phyloP scores from a whole-genome alignment of 2,113 vertebrate species.

The Macquaria australasica region DNA sequence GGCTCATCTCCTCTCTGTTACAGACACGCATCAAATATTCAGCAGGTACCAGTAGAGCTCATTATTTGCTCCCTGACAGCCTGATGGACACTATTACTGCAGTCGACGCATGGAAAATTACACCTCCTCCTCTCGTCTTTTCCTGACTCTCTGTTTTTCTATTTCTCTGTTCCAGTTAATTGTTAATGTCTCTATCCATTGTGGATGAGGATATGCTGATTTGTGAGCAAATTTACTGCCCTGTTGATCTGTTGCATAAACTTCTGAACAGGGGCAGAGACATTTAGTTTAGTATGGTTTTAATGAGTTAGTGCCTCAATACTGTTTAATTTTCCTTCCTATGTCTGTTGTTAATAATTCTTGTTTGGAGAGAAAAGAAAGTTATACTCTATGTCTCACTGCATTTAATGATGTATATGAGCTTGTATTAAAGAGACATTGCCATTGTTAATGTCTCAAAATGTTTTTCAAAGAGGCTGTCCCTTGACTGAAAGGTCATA shows the following conservation, averaged over 20 bases:
- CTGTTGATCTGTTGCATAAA: constrained; percentile 15
- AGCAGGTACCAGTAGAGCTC: constrained; percentile 64
- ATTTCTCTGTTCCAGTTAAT: constrained; percentile 28
- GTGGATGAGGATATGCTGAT: constrained; percentile 27
- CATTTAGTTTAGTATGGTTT: background rate
- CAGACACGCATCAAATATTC: constrained; percentile 80
- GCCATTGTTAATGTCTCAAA: background rate
- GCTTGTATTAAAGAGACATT: background rate
- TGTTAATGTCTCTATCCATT: constrained; percentile 50
- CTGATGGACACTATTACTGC: constrained; percentile 52
- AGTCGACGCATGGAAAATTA: constrained; percentile 52
- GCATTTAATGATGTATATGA: background rate
- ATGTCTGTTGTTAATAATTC: background rate
- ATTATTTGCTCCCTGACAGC: constrained; percentile 56
- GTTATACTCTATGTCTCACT: background rate
- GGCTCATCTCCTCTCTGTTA: constrained; percentile 59
- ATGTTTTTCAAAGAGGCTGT: background rate
- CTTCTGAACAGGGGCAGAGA: background rate
- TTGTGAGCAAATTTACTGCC: constrained; percentile 12
- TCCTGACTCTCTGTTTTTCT: constrained; percentile 18
- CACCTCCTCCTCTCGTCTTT: constrained; percentile 32
- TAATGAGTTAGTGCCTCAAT: background rate
- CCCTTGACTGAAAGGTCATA: too few species aligned
- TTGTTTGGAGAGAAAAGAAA: background rate
- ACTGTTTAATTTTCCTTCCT: background rate